phyloP scores from a whole-genome alignment of 2,797 vertebrate species.

The Cirrhinus molitorella region DNA sequence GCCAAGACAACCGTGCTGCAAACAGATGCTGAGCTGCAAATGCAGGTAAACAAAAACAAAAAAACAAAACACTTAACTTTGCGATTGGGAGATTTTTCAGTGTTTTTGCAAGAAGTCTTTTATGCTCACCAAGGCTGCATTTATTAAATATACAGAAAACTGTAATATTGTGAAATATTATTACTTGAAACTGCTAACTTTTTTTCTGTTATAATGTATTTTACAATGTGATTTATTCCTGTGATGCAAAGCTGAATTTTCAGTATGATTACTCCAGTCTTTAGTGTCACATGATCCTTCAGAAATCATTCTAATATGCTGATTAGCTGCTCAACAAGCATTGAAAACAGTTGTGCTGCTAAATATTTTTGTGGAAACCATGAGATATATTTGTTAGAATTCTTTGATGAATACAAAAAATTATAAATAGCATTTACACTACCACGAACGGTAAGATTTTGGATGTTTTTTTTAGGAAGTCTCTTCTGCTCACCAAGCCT shows the following conservation, averaged over 20 bases:
- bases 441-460: too few species aligned
- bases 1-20: slow-evolving; percentile 99
- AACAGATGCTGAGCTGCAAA: slow-evolving; percentile 96
- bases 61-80: background rate
- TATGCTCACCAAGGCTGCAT: too few species aligned
- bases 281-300: too few species aligned
- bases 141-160: too few species aligned
- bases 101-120: background rate
- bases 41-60: slow-evolving; percentile 85
- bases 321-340: background rate
- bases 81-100: background rate
- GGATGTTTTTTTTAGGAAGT: too few species aligned
- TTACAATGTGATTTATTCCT: background rate
- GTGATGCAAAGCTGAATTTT: background rate
- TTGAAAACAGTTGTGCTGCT: background rate
- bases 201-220: too few species aligned
- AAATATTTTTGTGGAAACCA: background rate
- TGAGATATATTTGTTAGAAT: background rate
- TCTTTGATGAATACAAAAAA: background rate
- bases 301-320: background rate
- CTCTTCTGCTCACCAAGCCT: too few species aligned
- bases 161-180: too few species aligned
- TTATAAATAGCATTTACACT: too few species aligned
- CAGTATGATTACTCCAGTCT: background rate
- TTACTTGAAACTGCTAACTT: too few species aligned